Conservation (phyloP, 2,113 vertebrate species). For the Melanerpes aurifrons region DNA sequence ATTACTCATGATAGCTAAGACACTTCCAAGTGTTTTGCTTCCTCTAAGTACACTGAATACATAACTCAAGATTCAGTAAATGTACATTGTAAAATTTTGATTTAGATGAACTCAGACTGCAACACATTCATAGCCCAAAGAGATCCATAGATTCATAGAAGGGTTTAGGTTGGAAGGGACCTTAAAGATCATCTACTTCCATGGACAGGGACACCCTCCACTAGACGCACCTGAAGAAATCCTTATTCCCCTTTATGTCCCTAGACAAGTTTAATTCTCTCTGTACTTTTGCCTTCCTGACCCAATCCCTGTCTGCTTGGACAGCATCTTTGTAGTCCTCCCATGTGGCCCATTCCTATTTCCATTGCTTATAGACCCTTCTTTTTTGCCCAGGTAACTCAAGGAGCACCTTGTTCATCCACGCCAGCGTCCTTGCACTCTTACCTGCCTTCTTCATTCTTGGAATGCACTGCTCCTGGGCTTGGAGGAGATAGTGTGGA, state of each 20-base stretch:
- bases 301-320: not conserved
- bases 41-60: not conserved
- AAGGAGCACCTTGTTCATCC: too few species aligned
- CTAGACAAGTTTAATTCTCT: not conserved
- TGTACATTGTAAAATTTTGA: not conserved
- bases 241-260: too few species aligned
- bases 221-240: too few species aligned
- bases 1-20: not conserved
- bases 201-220: too few species aligned
- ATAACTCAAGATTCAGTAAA: not conserved
- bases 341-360: not conserved
- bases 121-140: not conserved
- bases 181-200: too few species aligned
- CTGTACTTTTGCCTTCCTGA: not conserved
- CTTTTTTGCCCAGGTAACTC: too few species aligned
- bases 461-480: too few species aligned
- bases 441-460: too few species aligned
- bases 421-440: too few species aligned
- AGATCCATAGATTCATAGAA: not conserved
- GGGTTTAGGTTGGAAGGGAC: too few species aligned
- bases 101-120: not conserved
- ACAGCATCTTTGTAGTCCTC: not conserved
- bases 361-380: not conserved
- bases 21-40: not conserved
- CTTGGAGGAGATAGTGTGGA: too few species aligned